A percentile compares a stretch with the other conserved stretches of the same genome.
These are phyloP conservation scores for Helicoverpa zea DNA, from an alignment of 1,140 invertebrate genomes.

Conservation along the genomic window DNA sequence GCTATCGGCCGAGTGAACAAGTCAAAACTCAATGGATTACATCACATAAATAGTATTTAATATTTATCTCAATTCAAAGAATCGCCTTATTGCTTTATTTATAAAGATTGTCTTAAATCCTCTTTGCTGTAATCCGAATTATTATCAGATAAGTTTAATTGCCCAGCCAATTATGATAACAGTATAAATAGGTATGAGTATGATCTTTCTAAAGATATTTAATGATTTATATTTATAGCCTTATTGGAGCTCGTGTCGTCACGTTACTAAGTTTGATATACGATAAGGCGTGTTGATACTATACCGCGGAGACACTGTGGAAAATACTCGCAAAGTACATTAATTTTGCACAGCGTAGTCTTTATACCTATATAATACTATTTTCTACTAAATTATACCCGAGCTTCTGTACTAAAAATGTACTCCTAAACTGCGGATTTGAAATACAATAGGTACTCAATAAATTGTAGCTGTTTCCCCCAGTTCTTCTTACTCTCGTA, in stretches of 20 bases:
- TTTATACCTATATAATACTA: too few species aligned
- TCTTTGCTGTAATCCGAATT: not conserved
- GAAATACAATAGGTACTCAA: too few species aligned
- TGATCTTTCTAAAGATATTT: conserved; percentile 16
- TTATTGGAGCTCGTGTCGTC: not conserved
- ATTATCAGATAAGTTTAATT: not conserved
- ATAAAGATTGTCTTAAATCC: conserved; percentile 11
- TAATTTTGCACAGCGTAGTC: not conserved
- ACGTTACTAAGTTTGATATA: not conserved
- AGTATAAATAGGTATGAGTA: not conserved
- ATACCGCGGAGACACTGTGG: not conserved
- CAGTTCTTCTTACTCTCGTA: too few species aligned
- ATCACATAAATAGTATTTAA: not conserved
- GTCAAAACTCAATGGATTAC: not conserved
- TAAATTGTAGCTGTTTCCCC: too few species aligned
- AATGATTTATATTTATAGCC: not conserved
- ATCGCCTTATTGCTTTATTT: not conserved
- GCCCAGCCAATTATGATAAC: not conserved
- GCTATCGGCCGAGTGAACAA: not conserved
- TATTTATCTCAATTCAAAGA: not conserved
- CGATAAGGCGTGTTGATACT: not conserved
- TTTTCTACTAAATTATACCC: too few species aligned
- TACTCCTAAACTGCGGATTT: too few species aligned
- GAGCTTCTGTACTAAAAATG: too few species aligned
- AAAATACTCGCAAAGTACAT: not conserved